These are phyloP conservation scores for Sarcoramphus papa DNA, from an alignment of 2,797 vertebrate genomes.

Conservation along the genomic window DNA sequence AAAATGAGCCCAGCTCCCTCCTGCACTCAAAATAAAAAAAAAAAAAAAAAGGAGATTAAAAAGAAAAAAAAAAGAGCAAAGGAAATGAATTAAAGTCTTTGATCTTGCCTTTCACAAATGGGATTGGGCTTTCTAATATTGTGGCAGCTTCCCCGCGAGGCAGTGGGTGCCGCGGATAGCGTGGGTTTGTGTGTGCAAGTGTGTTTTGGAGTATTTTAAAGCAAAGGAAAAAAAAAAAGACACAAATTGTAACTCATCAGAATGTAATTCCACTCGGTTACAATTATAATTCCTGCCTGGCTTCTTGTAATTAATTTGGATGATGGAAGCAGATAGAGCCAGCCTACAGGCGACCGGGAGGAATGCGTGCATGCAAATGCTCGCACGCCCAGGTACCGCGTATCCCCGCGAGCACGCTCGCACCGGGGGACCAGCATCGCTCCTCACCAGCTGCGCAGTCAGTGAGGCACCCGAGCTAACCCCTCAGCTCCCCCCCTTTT, in stretches of 20 bases:
- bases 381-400: fast-evolving
- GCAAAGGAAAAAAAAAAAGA: background rate
- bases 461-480: fast-evolving
- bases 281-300: constrained; percentile 27
- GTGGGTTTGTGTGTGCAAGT: background rate
- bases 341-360: background rate
- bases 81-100: constrained; percentile 46
- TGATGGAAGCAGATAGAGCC: background rate
- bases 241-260: constrained; percentile 26
- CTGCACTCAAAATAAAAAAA: background rate
- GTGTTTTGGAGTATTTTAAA: background rate
- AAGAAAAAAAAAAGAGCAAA: background rate
- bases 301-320: constrained; percentile 32
- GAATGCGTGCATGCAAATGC: background rate
- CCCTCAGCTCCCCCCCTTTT: fast-evolving
- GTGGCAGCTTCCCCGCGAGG: background rate
- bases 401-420: fast-evolving
- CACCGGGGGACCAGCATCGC: fast-evolving
- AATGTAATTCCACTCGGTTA: constrained; percentile 18
- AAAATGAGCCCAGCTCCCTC: constrained; percentile 1
- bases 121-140: background rate
- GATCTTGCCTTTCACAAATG: constrained; percentile 19
- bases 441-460: background rate
- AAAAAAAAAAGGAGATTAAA: background rate
- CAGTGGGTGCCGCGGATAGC: background rate